Base-by-base conservation (phyloP, 2,888 invertebrate species). In the Pheosia tremula region DNA sequence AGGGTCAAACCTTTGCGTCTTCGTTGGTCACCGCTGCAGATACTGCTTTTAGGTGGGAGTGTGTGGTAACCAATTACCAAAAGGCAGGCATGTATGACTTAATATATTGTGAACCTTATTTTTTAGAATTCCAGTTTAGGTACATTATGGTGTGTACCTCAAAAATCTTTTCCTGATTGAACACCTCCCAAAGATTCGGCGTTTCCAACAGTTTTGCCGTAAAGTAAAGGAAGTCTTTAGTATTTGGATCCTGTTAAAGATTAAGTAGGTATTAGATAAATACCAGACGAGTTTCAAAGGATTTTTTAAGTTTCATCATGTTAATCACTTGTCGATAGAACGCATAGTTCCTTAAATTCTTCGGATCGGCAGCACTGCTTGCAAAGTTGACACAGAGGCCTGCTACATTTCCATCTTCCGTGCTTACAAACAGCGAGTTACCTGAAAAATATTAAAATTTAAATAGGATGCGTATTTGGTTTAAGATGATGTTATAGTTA, bases 121-220 rank as follows among this genome's bases (percentile, higher is more conserved):
- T n/a, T n/a, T n/a, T n/a, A n/a, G n/a, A n/a, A 24, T 24, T 24
- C 24, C 2, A 24, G 24, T 24, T 24, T 24, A 24, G 24, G 24
- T n/a, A n/a, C n/a, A n/a, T n/a, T n/a, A n/a, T n/a, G n/a, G n/a
- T 24, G 11, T 13, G 55, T 69, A 85, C 93, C 85, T 93, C 91
- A 69, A 88, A 93, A 49, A 93, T 80, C 74, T 90, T 88, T 7
- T 77, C 70, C 61, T 89, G 82, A 57, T 88, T 87, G 66, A 83
- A 92, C 5, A 82, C 68, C 11, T 86, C 77, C 93, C 92, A 93
- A 8, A 93, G 82, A 69, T 92, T 91, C 3, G 92, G 92, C 0
- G 89, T 91, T 67, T 93, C 92, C 68, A 91, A 91, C 38, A 93
- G 65, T 66, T 89, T 92, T 4, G 93, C 91, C 43, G 72, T 86